phyloP scores from a whole-genome alignment of 2,797 vertebrate species.

The Erpetoichthys calabaricus region DNA sequence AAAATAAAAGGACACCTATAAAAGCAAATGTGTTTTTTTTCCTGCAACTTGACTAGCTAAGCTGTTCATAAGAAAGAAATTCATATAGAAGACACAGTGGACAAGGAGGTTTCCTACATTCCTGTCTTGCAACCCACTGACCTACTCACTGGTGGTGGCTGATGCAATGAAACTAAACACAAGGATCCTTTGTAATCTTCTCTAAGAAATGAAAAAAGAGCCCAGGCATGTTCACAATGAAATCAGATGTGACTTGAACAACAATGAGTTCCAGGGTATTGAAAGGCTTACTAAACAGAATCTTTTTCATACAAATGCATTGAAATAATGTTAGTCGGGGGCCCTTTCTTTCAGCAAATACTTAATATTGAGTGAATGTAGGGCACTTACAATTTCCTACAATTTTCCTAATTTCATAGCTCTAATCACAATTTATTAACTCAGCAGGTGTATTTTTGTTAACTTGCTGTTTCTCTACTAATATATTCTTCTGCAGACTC shows the following conservation, averaged over 20 bases:
- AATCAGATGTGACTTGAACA: slow-evolving; percentile 15
- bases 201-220: slow-evolving; percentile 12
- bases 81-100: too few relatives aligned
- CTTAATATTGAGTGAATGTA: background rate
- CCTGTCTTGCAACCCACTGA: background rate
- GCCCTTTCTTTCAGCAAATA: background rate
- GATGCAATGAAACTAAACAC: slow-evolving; percentile 8
- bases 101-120: too few relatives aligned
- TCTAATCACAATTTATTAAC: too few relatives aligned
- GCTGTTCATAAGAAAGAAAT: too few relatives aligned
- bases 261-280: slow-evolving; percentile 13
- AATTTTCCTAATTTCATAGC: too few relatives aligned
- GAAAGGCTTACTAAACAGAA: slow-evolving; percentile 7
- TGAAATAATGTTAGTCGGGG: slow-evolving; percentile 2
- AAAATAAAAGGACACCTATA: too few relatives aligned
- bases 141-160: background rate
- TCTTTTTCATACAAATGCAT: slow-evolving; percentile 15
- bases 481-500: too few relatives aligned
- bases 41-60: too few relatives aligned
- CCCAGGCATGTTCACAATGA: slow-evolving; percentile 10
- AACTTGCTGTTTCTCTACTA: too few relatives aligned
- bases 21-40: too few relatives aligned
- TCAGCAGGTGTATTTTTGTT: too few relatives aligned
- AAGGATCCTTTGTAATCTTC: slow-evolving; percentile 11
- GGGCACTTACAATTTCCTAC: background rate